Base-by-base conservation (phyloP, 2,113 vertebrate genomes). In the Aegotheles bennettii region DNA sequence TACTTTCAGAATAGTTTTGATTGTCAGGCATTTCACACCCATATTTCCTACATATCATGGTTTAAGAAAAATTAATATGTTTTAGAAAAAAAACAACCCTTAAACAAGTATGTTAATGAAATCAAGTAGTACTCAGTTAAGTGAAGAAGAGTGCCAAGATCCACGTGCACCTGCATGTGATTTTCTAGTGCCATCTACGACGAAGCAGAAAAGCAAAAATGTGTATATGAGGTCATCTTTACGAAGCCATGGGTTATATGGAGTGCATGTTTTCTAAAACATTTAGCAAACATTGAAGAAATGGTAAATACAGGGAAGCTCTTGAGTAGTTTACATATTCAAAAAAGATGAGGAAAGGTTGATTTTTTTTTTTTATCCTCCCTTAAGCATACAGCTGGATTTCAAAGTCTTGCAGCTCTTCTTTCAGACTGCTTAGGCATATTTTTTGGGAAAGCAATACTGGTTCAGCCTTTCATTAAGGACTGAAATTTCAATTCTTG, bases 151-250 rank as follows among this genome's bases (percentile, higher is more conserved):
- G 9, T 54, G n/a, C 20, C 13, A 78, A 54, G 59, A 56, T 67
- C 35, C 25, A 24, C 14, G 20, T 36, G 16, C 0, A 1, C 26
- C 31, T 70, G 10, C 14, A 13, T 42, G 25, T 59, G 16, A 29
- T 57, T 85, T 71, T 73, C 14, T 64, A 3, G 0, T 80, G 18
- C 25, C 1, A 2, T 60, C 14, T 61, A 24, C 0, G 4, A 45
- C 11, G 28, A 86, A 84, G 28, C 31, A 91, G 47, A 57, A 91
- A 53, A 86, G 12, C 45, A 75, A 13, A 79, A 42, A 29, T 36
- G 1, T 69, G 1, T 35, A 11, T 35, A n/a, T n/a, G 4, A 11
- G 81, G 21, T 61, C 24, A 48, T 75, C 10, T 3, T 76, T 87
- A 8, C 2, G 2, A 63, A 61, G 14, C 68, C 38, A n/a, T 67